Conservation (phyloP, 2,888 invertebrate species). For the Frankliniella fusca region DNA sequence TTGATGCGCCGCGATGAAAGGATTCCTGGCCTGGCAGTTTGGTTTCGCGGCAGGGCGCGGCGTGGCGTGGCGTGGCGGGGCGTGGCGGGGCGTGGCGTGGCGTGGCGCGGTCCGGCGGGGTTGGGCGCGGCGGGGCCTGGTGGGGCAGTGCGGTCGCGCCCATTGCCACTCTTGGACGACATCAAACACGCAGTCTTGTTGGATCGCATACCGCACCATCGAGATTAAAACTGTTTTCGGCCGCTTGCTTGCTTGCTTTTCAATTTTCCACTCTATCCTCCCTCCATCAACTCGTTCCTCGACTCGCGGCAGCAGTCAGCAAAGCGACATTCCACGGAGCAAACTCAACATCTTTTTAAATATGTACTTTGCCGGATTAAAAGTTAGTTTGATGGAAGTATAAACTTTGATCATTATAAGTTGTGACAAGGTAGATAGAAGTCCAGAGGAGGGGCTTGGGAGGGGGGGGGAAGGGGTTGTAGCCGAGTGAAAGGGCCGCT, state of each 20-base stretch:
- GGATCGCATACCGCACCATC: neutral
- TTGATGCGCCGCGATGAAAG: neutral
- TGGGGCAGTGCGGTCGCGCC: too few relatives aligned
- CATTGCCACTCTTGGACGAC: too few relatives aligned
- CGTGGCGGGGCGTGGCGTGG: too few relatives aligned
- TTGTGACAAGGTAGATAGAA: conserved; percentile 24
- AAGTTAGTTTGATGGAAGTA: conserved; percentile 18
- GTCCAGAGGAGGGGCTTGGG: neutral
- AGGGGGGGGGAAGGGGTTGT: neutral
- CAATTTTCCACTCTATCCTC: neutral
- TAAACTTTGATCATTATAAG: conserved; percentile 21
- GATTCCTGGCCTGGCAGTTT: too few relatives aligned
- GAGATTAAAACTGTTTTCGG: neutral
- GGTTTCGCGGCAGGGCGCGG: too few relatives aligned
- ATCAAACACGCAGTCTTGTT: too few relatives aligned
- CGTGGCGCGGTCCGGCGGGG: too few relatives aligned
- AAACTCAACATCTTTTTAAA: conserved; percentile 11
- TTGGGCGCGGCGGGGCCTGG: too few relatives aligned
- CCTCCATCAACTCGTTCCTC: neutral
- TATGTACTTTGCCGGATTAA: conserved; percentile 16
- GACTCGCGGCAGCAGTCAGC: neutral
- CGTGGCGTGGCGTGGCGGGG: too few relatives aligned
- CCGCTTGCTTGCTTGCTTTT: neutral
- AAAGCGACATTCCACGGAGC: neutral
- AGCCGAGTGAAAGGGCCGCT: neutral